Base-by-base conservation (phyloP, 1,140 invertebrate species). In the Araneus ventricosus region DNA sequence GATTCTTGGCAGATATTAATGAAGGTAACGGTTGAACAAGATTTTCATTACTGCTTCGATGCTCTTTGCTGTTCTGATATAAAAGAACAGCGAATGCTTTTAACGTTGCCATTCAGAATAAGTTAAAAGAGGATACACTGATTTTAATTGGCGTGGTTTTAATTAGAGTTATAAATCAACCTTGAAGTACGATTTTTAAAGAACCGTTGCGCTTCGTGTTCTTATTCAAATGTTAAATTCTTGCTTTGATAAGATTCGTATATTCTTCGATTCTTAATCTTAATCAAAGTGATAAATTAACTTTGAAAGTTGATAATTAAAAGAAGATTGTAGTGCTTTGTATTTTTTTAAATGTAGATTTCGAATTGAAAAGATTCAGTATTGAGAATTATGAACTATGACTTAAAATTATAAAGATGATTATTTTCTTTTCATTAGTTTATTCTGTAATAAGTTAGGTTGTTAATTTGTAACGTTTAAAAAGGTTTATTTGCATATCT, bases 1-100 rank as follows among this genome's bases (percentile, higher is more conserved):
- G 17, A 45, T 27, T 82, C 80, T 45, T 82, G 80, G n/a, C 80
- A 45, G 41, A 17, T 41, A 45, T 82, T 82, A 52, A 82, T 82
- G 80, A 82, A 30, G 22, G 24, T 82, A 82, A 82, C 22, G 22
- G 80, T 27, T 45, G 39, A 79, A 63, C 63, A 30, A 34, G 30
- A 17, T 37, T 75, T 30, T 34, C 30, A 20, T 75, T 34, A 37
- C 5, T 75, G 67, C 67, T 34, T 75, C 27, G 17, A 27, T 75
- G 27, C 67, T 10, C 34, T 75, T 75, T 67, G n/a, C 30, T 75
- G 27, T 75, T 34, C 27, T 75, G 4, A 30, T 27, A 67, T 14
- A 14, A 67, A n/a, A 8, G 63, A 27, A 27, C 30, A 4, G 7
- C 27, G 14, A 75, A 34, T 30, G 14, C 4, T 75, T 75, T 17